These are phyloP conservation scores for Rhorus exstirpatorius DNA, from an alignment of 2,888 invertebrate genomes.

Conservation along the genomic window DNA sequence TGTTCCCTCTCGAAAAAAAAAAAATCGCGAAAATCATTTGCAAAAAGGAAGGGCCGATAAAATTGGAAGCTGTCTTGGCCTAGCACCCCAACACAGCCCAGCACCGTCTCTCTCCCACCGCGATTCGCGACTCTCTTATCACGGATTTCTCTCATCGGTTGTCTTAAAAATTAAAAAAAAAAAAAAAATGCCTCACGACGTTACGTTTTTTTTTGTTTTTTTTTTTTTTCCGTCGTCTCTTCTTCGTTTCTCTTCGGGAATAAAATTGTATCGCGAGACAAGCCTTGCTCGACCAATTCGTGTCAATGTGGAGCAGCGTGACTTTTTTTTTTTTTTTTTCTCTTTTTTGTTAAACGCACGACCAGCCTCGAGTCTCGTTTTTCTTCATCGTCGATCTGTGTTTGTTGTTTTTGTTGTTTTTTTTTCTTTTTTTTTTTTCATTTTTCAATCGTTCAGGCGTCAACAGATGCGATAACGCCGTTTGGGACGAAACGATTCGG, in stretches of 20 bases:
- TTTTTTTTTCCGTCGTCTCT: conserved; percentile 24
- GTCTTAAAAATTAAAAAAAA: conserved; percentile 32
- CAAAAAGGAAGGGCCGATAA: conserved; percentile 64
- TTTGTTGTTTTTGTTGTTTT: conserved; percentile 43
- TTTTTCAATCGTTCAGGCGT: conserved; percentile 61
- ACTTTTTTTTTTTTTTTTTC: conserved; percentile 4
- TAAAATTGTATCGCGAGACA: conserved; percentile 63
- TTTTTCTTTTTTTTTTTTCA: conserved; percentile 36
- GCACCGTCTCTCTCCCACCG: conserved; percentile 63
- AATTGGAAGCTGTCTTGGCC: conserved; percentile 37
- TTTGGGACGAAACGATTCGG: conserved; percentile 68
- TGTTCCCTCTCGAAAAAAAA: conserved; percentile 3
- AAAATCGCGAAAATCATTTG: conserved; percentile 42
- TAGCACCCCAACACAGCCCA: conserved; percentile 71
- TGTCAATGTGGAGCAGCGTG: conserved; percentile 37
- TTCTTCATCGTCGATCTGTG: conserved; percentile 39
- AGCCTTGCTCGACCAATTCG: conserved; percentile 56
- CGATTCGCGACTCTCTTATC: conserved; percentile 48
- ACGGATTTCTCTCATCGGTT: conserved; percentile 51
- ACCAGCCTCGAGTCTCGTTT: conserved; percentile 47
- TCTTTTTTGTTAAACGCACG: conserved; percentile 16
- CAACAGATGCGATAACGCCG: conserved; percentile 71
- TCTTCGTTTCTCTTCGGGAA: conserved; percentile 42
- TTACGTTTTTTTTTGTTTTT: conserved; percentile 41
- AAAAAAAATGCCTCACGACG: conserved; percentile 53